Evolutionary conservation across 2,113 vertebrate genomes (phyloP), one percentile per base, ranked within the genome.

Genomic region (Lamprologus sp.): DNA sequence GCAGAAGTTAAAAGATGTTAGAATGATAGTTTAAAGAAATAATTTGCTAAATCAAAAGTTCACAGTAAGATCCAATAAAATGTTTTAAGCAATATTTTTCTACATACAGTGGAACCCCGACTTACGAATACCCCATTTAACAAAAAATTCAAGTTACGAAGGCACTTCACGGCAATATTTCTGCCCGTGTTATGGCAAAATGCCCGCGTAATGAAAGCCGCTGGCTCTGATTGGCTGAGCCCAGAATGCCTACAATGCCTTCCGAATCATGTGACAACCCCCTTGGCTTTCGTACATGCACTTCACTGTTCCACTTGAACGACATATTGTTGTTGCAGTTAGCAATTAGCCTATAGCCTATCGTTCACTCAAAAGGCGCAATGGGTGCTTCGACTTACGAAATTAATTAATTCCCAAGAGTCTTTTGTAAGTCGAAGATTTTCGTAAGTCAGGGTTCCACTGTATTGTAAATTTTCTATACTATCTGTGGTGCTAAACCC

Each of bases 151-250:
- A 53, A 53, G 19, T 53, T 53, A 21, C 1, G 19, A 53, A 53
- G 51, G 19, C 51, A 53, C 19, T 53, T 6, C 0, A 53, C 9
- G 0, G 51, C 51, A 53, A 21, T 53, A 53, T 53, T 53, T 54
- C 53, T 54, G 0, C 53, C 53, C 3, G n/a, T 54, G 53, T 54
- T 23, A 23, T 0, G 6, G 53, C n/a, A 54, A 54, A 54, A 23
- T 23, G 10, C 53, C 10, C 3, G 1, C 6, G 10, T 7, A 23
- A 53, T 0, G 49, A 10, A 53, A 53, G 0, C 9, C 9, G 3
- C 49, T 53, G 19, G 49, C 49, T 53, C 49, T 53, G 49, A 53
- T n/a, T 53, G 19, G 49, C 49, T 53, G 49, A 3, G 49, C 19
- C 9, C 49, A 51, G 2, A 51, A 51, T 51, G 9, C 1, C 3